Percentiles rank a stretch among this genome's conserved stretches.
These are phyloP conservation scores for Phlogophora meticulosa DNA, from an alignment of 2,888 invertebrate species.

Conservation along the genomic window DNA sequence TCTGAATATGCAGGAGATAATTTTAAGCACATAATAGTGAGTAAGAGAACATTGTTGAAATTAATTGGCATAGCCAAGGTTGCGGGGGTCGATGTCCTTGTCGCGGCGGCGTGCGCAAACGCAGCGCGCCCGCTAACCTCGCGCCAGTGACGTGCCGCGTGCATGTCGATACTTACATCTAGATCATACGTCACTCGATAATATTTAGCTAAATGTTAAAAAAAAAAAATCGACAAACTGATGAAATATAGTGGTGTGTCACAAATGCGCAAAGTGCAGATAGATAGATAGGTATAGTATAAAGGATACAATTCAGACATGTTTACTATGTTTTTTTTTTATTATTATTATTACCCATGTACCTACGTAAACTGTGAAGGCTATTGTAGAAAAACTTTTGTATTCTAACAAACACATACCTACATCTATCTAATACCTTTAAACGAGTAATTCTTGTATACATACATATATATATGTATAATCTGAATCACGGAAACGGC, in stretches of 20 bases:
- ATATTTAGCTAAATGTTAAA: background rate
- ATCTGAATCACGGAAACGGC: too few species aligned
- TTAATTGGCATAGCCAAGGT: constrained; percentile 86
- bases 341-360: too few species aligned
- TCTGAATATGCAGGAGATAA: constrained; percentile 63
- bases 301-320: too few species aligned
- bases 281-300: too few species aligned
- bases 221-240: background rate
- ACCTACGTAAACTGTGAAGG: too few species aligned
- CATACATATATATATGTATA: too few species aligned
- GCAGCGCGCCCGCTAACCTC: constrained; percentile 64
- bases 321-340: background rate
- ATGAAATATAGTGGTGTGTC: background rate
- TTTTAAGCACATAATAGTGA: constrained; percentile 71
- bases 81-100: constrained; percentile 86
- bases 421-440: too few species aligned
- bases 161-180: constrained; percentile 37
- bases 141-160: constrained; percentile 52
- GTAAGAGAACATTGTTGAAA: constrained; percentile 81
- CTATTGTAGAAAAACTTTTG: too few species aligned
- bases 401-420: too few species aligned
- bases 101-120: constrained; percentile 71
- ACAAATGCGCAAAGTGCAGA: too few species aligned
- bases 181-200: constrained; percentile 27
- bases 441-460: too few species aligned